Evolutionary conservation across 2,797 vertebrate species (phyloP).

Genomic region (Atherinosoma microstoma): DNA sequence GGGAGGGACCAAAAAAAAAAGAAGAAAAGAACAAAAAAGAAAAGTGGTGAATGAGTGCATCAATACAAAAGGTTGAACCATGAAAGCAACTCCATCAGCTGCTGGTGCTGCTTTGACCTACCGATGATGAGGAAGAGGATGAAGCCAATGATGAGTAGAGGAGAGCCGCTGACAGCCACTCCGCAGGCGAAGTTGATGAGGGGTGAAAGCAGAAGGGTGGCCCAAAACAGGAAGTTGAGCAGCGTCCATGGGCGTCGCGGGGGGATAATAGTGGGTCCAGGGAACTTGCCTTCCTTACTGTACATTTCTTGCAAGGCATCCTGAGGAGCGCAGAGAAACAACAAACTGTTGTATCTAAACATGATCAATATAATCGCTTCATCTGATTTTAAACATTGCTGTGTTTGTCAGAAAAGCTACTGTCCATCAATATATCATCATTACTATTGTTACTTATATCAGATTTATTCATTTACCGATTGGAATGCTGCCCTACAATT

Average conservation of each 20-base stretch:
- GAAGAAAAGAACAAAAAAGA: background rate
- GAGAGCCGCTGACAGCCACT: slow-evolving; percentile 95
- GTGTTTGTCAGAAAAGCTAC: background rate
- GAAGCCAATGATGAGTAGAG: slow-evolving; percentile 94
- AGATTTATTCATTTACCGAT: background rate
- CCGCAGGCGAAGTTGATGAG: slow-evolving; percentile 94
- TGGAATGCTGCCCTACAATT: background rate
- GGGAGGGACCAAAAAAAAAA: slow-evolving; percentile 48
- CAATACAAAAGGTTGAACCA: slow-evolving; percentile 1
- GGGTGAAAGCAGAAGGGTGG: slow-evolving; percentile 93
- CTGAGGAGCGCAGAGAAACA: slow-evolving; percentile 67
- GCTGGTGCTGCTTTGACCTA: slow-evolving; percentile 58
- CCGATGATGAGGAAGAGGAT: slow-evolving; percentile 94
- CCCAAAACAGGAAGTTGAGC: slow-evolving; percentile 97
- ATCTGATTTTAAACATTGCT: background rate
- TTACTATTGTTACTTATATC: background rate
- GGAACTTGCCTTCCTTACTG: slow-evolving; percentile 90
- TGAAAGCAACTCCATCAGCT: background rate
- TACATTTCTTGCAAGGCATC: slow-evolving; percentile 95
- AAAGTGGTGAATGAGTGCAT: background rate
- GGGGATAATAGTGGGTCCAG: slow-evolving; percentile 88
- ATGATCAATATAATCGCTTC: background rate
- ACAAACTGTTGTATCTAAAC: background rate
- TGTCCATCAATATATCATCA: background rate
- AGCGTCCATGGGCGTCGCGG: slow-evolving; percentile 91